Conservation (phyloP, 2,797 vertebrate species). For the Sphenopsis melanotis region DNA sequence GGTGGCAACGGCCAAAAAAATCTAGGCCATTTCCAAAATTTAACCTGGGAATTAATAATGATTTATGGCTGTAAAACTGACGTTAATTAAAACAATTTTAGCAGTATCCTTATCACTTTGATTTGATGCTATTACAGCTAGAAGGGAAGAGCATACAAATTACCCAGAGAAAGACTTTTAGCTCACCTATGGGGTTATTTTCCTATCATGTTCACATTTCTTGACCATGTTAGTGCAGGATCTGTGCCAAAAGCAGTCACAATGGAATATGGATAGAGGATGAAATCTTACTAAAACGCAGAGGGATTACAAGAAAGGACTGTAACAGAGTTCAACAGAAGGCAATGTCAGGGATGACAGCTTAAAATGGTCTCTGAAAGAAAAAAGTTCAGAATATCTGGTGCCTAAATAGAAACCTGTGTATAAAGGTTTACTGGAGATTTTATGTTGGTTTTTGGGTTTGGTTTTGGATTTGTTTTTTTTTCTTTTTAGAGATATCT, state of each 20-base stretch:
- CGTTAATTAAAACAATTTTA: conserved; percentile 70
- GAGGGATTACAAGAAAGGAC: neutral
- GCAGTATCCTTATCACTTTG: conserved; percentile 64
- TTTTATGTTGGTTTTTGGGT: fast-evolving
- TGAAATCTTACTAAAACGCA: neutral
- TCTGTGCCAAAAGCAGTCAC: neutral
- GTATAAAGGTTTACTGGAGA: neutral
- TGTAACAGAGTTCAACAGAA: neutral
- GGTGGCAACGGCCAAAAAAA: conserved; percentile 45
- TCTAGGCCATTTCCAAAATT: conserved; percentile 56
- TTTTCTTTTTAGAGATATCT: neutral
- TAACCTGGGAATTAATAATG: conserved; percentile 64
- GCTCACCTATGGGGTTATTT: neutral
- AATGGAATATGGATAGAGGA: neutral
- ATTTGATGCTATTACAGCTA: conserved; percentile 60
- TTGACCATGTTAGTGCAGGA: neutral
- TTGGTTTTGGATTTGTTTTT: fast-evolving
- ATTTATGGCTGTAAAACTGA: conserved; percentile 65
- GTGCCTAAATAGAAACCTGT: neutral
- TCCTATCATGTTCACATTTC: neutral
- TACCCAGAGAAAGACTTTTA: conserved; percentile 29
- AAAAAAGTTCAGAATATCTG: neutral
- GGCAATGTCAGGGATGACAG: neutral
- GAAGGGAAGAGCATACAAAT: conserved; percentile 58
- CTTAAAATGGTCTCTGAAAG: neutral